Base-by-base conservation (phyloP, 2,797 vertebrate species). In the Sebastes trivittatus region DNA sequence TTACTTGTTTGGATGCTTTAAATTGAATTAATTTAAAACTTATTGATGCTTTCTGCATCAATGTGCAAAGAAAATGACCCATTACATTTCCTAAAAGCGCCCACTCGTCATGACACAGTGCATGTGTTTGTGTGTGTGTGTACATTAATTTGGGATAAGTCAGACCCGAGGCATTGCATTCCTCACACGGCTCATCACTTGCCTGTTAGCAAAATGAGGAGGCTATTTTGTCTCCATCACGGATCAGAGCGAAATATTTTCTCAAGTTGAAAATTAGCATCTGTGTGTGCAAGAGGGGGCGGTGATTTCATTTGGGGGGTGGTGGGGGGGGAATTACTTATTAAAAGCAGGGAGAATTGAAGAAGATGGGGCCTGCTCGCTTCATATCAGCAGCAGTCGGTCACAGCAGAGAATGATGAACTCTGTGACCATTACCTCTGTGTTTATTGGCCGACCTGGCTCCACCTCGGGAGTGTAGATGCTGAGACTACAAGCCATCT, bases 231-330 rank as follows among this genome's bases (percentile, higher is more conserved):
- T 65, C 56, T 75, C 72, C 7, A 70, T 78, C 62, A 66, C 4
- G 1, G 27, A 59, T 84, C 56, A 76, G 20, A 60, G 55, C 6
- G 6, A 72, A 87, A 81, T 32, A 65, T 65, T 80, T 78, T 56
- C 75, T 86, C 52, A 72, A 77, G 79, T 85, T 75, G 72, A 80
- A 87, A 69, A 88, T 89, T 55, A 71, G 60, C 74, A 58, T 69
- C 49, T 72, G 30, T 29, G 62, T 64, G 34, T 13, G 49, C 29
- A 54, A 27, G 55, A 69, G 59, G 42, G 54, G 20, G 52, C 25
- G 22, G 25, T 75, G 82, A 83, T 84, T 90, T 78, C 27, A 87
- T 83, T 81, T 86, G 34, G 27, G 60, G 25, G n/a, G 36, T 30
- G 69, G 2, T 16, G 14, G 42, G 14, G 42, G 14, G 14, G 42